phyloP scores from a whole-genome alignment of 2,888 invertebrate genomes.

The Eupelmus urozonus region DNA sequence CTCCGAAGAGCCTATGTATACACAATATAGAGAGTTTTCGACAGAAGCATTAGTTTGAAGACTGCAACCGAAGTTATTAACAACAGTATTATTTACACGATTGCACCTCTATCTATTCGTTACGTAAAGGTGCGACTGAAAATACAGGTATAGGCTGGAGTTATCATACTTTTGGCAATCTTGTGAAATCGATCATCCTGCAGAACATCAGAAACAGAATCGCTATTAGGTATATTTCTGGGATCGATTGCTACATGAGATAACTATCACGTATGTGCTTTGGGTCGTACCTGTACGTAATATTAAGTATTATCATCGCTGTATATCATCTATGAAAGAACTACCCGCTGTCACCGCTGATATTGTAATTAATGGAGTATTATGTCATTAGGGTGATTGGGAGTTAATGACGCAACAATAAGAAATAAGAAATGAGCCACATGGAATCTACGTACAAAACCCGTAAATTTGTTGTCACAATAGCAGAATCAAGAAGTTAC shows the following conservation, averaged over 20 bases:
- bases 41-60: slow-evolving; percentile 1
- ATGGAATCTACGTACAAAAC: slow-evolving; percentile 36
- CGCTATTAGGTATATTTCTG: not conserved
- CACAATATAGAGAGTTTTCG: slow-evolving; percentile 3
- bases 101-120: not conserved
- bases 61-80: slow-evolving; percentile 9
- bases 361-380: slow-evolving; percentile 15
- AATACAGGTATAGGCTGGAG: too few species aligned
- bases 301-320: not conserved
- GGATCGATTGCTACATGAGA: too few species aligned
- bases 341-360: slow-evolving; percentile 6
- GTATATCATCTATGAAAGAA: slow-evolving; percentile 17
- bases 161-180: not conserved
- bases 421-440: slow-evolving; percentile 11
- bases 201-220: not conserved
- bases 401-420: slow-evolving; percentile 4
- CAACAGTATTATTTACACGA: slow-evolving; percentile 42
- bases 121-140: not conserved
- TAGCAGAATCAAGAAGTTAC: slow-evolving; percentile 1
- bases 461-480: slow-evolving; percentile 17
- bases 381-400: not conserved
- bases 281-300: too few species aligned
- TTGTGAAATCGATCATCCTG: not conserved
- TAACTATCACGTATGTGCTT: too few species aligned
- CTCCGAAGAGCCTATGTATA: slow-evolving; percentile 5